Base-by-base conservation (phyloP, 2,888 invertebrate species). In the Monochamus alternatus region DNA sequence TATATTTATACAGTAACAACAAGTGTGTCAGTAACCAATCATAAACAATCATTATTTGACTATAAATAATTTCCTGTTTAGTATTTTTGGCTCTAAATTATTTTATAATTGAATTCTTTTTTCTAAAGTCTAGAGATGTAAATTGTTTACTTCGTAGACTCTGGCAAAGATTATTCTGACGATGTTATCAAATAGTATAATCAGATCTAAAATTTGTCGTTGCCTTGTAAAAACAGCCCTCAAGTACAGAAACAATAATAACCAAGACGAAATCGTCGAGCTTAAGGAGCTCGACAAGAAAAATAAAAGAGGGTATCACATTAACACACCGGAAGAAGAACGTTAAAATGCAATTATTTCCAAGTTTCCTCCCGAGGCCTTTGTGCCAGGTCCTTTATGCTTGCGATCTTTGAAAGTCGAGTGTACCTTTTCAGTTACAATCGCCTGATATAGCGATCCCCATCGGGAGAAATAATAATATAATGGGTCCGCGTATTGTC, bases 341-440 rank as follows among this genome's bases (percentile, higher is more conserved):
- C 85, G 86, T 87, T 86, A 86, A 87, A 87, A 85, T 84, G 85
- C 86, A 87, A 87, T 86, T 86, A 87, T 87, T 86, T 87, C 81
- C 83, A 87, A 87, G 86, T 87, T 87, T 87, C 86, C 85, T 87
- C 84, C 55, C 8, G n/a, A 55, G 22, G 14, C 55, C 55, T 55
- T 55, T 55, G 55, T 55, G 55, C 55, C 80, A 77, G 78, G 75
- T 81, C 80, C 81, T 73, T 80, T 70, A 65, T 77, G 71, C 74
- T 77, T 77, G 79, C 78, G 81, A 86, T 85, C 84, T 84, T 86
- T 86, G 85, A 83, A 85, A 87, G 87, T 87, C 87, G 87, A 87
- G 87, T 87, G 85, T 87, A 87, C 87, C 87, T 87, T 87, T 87
- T 86, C 86, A 87, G 87, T 87, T 85, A 86, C 87, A 87, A 87